Conservation (phyloP, 64 coral and sea anemone genomes). For the Hydrozoanthus tunicans region DNA sequence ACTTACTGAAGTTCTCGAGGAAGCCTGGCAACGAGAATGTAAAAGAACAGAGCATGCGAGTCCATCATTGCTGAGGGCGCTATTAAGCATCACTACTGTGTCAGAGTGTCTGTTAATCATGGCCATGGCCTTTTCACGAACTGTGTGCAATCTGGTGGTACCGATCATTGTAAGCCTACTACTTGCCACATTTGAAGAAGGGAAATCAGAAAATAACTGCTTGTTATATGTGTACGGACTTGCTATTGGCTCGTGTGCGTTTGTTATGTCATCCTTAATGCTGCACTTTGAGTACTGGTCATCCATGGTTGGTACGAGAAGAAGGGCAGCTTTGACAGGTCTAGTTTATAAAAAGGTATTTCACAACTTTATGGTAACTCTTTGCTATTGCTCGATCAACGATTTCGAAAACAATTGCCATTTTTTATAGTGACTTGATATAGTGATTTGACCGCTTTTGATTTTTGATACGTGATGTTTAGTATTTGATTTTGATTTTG, state of each 20-base stretch:
- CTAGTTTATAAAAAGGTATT: constrained; percentile 31
- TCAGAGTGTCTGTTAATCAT: not conserved
- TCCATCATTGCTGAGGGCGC: too few species aligned
- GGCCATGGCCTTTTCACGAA: not conserved
- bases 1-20: too few species aligned
- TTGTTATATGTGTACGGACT: constrained; percentile 23
- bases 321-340: constrained; percentile 15
- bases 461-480: too few species aligned
- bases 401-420: too few species aligned
- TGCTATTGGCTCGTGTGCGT: constrained; percentile 21
- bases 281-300: constrained; percentile 8
- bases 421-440: too few species aligned
- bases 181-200: not conserved
- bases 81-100: too few species aligned
- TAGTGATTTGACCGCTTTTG: too few species aligned
- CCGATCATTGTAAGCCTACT: not conserved
- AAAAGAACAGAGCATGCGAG: too few species aligned
- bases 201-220: not conserved
- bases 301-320: not conserved
- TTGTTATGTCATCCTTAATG: constrained; percentile 28
- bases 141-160: not conserved
- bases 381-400: not conserved
- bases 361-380: not conserved
- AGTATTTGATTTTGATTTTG: too few species aligned
- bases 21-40: too few species aligned